Base-by-base conservation (phyloP, 35 echinoderm and acorn worm species). In the Chiridota heheva region DNA sequence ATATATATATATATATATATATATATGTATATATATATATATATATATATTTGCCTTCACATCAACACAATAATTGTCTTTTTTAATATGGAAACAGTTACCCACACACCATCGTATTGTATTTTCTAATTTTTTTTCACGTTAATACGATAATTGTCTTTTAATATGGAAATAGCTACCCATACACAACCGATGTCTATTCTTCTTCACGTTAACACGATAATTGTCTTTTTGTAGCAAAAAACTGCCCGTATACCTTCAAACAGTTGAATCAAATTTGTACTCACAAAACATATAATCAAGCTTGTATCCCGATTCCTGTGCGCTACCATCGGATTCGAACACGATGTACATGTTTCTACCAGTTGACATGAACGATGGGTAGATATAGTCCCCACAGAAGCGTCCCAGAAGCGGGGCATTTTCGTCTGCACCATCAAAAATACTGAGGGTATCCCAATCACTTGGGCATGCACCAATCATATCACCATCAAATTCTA, bases 361-460 rank as follows among this genome's bases (percentile, higher is more conserved):
- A 10, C 32, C 40, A 1, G 65, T 72, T 5, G 81, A 84, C 34
- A 71, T 20, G 20, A 84, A 72, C 2, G 69, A 30, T 1, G 13
- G 12, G 30, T 40, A 53, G 48, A 84, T 84, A 65, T 55, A 16
- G 29, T 72, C 68, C 33, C 81, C 81, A 45, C 81, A 84, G 37
- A 30, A 84, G 17, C 17, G 25, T 38, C 65, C 80, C 13, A 68
- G 62, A 24, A 18, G 42, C 32, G 41, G 32, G 31, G 46, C 68
- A 24, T 7, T 61, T 18, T 69, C 43, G 13, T 68, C 61, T 2
- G 28, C 12, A 5, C 81, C 81, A 39, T 84, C 67, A 38, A 59
- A 84, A 26, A 84, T 84, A 8, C 44, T 38, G 15, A 84, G 67
- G 1, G 81, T 84, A 42, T 84, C 81, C 43, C 46, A 84, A 53